These are phyloP conservation scores for Platygyra sinensis DNA, from an alignment of 64 coral and sea anemone species.

Conservation along the genomic window DNA sequence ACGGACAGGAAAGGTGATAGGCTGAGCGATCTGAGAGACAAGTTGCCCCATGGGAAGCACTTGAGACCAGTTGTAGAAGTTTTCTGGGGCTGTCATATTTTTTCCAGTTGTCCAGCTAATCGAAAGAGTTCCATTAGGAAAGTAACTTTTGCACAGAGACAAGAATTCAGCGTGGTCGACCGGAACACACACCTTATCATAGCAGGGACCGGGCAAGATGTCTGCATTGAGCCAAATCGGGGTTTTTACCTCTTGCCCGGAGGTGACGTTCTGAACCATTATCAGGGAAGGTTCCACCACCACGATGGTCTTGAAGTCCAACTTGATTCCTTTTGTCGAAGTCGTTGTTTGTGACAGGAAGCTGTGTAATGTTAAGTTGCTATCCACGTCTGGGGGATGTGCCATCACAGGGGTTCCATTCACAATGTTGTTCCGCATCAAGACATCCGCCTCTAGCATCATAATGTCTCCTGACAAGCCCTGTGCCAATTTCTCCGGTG, in stretches of 20 bases:
- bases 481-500: constrained; percentile 37
- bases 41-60: constrained; percentile 75
- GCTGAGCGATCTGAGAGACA: constrained; percentile 33
- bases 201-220: constrained; percentile 72
- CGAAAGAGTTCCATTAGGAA: constrained; percentile 63
- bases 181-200: constrained; percentile 43
- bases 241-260: constrained; percentile 1
- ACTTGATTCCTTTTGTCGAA: constrained; percentile 73
- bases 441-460: constrained; percentile 89
- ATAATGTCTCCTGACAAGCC: constrained; percentile 38
- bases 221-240: constrained; percentile 87
- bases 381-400: constrained; percentile 72
- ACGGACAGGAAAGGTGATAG: constrained; percentile 78
- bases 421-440: constrained; percentile 45
- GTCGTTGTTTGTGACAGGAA: constrained; percentile 57
- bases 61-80: constrained; percentile 73
- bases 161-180: constrained; percentile 61
- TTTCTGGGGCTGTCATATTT: constrained; percentile 34
- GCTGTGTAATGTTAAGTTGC: constrained; percentile 71
- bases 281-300: constrained; percentile 69
- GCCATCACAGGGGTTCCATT: constrained; percentile 75
- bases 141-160: constrained; percentile 36
- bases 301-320: constrained; percentile 80
- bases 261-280: constrained; percentile 56
- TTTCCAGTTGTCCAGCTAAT: constrained; percentile 72